A percentile compares a stretch with the other conserved stretches of the same genome.
These are phyloP conservation scores for Erythrolamprus reginae DNA, from an alignment of 2,113 vertebrate species.

Conservation along the genomic window DNA sequence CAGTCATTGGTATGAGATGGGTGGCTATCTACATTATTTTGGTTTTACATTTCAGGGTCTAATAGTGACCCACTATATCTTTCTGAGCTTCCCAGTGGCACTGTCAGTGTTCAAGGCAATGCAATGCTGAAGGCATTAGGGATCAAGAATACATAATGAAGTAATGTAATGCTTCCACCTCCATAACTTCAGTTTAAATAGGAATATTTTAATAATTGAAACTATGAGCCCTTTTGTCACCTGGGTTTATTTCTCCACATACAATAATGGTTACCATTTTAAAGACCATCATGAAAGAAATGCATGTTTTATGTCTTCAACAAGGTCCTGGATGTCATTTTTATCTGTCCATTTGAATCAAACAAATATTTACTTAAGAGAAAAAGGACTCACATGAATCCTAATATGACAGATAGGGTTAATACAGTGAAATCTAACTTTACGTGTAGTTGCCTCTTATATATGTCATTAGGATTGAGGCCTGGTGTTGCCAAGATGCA, in stretches of 20 bases:
- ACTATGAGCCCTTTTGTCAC: neutral
- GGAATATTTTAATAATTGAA: neutral
- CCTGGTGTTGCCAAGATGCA: neutral
- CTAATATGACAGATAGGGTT: neutral
- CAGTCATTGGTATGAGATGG: neutral
- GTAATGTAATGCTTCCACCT: neutral
- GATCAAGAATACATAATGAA: neutral
- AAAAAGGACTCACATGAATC: neutral
- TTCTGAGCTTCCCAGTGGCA: neutral
- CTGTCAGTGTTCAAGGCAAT: neutral
- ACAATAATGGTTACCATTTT: neutral
- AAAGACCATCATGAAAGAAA: neutral
- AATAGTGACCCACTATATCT: neutral
- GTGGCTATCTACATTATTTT: neutral
- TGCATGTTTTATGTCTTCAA: neutral
- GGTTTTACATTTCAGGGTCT: neutral
- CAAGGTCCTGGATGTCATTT: neutral
- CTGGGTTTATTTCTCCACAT: neutral
- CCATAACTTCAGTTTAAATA: neutral
- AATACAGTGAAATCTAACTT: neutral
- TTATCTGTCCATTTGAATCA: neutral
- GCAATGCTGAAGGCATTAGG: neutral
- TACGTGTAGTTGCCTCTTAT: neutral
- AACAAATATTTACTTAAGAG: neutral
- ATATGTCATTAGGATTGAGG: neutral